Evolutionary conservation across 2,888 invertebrate species (phyloP), one percentile per base, ranked within the genome.

Genomic region (Amblyjoppa fuscipennis): DNA sequence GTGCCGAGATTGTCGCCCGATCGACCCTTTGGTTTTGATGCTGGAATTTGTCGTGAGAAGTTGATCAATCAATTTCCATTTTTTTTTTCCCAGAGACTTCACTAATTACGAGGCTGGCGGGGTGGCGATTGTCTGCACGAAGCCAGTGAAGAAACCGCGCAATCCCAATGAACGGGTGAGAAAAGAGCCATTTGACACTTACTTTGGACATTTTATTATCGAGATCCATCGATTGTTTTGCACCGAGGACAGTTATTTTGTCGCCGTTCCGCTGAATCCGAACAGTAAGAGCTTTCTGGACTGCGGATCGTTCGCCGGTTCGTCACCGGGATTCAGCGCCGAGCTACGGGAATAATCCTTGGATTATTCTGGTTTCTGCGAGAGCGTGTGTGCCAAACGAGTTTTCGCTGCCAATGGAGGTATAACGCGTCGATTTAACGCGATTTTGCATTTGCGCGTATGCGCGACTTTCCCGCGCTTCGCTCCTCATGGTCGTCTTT

Each of bases 321-420:
- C 51, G 34, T 68, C 31, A 51, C 49, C 68, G 77, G 68, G 78
- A 56, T 79, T 51, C 70, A 74, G 53, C 38, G 13, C 59, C 51
- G 49, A 51, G 66, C 56, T 70, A 45, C 77, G 51, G 56, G 81
- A 82, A 85, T 81, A 66, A 73, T 51, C 66, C 69, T 41, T n/a
- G 31, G 78, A 74, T 69, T 77, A 78, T 77, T 74, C 73, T 68
- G 45, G 16, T 74, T 25, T 68, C 74, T 31, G 77, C 25, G 69
- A 74, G 59, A 66, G 49, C 61, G 38, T 49, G 69, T 20, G 31
- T 20, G 31, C 73, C 51, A 69, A 84, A 78, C 81, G 81, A 84
- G 74, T 81, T 74, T 82, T 79, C 71, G 84, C 56, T 38, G 5
- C 61, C 80, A 64, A 86, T 86, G 85, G 81, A 86, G 85, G 85